phyloP scores from a whole-genome alignment of 2,797 vertebrate species.

The Pangasius djambal region DNA sequence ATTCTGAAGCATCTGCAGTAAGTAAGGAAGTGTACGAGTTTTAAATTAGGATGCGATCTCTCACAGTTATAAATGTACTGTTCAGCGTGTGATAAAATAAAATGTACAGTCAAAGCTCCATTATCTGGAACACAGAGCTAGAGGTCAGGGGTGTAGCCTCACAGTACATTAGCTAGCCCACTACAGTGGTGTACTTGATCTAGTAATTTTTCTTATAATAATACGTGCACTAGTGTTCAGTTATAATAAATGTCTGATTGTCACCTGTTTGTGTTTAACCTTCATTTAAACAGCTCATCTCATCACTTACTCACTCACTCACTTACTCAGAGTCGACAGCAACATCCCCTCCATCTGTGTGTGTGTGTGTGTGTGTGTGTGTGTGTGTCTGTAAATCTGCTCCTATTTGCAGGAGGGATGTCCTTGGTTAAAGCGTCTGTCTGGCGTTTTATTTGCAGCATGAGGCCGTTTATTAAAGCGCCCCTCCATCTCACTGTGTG shows the following conservation, averaged over 20 bases:
- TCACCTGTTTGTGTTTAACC: neutral
- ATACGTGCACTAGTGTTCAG: neutral
- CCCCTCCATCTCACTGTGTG: neutral
- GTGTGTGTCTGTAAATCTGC: neutral
- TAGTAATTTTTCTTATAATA: neutral
- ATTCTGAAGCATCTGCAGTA: neutral
- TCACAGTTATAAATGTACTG: neutral
- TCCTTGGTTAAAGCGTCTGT: conserved; percentile 23
- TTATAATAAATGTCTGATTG: neutral
- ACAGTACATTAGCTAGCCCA: neutral
- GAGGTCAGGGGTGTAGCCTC: neutral
- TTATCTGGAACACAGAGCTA: neutral
- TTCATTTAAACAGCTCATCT: neutral
- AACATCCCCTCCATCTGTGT: neutral
- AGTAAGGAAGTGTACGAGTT: neutral
- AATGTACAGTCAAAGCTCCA: neutral
- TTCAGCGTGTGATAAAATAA: neutral
- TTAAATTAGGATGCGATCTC: neutral
- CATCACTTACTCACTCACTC: conserved; percentile 3
- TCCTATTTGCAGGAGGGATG: neutral
- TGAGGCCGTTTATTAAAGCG: conserved; percentile 14
- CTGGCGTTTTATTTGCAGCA: conserved; percentile 8
- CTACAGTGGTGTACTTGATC: neutral
- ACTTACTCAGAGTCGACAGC: neutral
- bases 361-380: neutral